Evolutionary conservation across 2,888 invertebrate genomes (phyloP), one percentile per base, ranked within the genome.

Genomic region (Archips xylosteana): DNA sequence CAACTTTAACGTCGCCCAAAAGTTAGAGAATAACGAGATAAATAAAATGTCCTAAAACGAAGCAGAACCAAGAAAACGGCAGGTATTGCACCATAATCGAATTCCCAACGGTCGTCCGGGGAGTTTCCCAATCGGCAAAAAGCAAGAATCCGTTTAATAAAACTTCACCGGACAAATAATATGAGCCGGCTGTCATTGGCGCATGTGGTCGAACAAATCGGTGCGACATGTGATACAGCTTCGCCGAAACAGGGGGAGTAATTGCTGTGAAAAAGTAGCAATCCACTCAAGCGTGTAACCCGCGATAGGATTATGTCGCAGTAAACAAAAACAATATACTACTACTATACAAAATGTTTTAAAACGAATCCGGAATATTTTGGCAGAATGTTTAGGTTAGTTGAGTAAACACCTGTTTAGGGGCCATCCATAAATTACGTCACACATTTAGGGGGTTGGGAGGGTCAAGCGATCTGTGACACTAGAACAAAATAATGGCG

Each of bases 61-160:
- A 68, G 62, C 67, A 74, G 75, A 78, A 80, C 78, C 80, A 80
- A 80, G 80, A 76, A 81, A 85, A 84, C 84, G 83, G 81, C 84
- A 84, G 82, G 82, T 82, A 80, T 77, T 81, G 82, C 85, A 84
- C 84, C 82, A 85, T 88, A 87, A 89, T 88, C 85, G 87, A 88
- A 89, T 88, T 87, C 87, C 81, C 81, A 78, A 79, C 79, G 79
- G 80, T 79, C 79, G 77, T 76, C 71, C 70, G 77, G 82, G 85
- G 87, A 86, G 87, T 86, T 88, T 87, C 84, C 86, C 87, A 85
- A 87, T 87, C 87, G 82, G 82, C 81, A 83, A 88, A 85, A 83
- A 84, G 84, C 80, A 83, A 79, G 77, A 80, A 81, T 63, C 57
- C 63, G 62, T 67, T 70, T 76, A 75, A 71, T 71, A 76, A 65